Evolutionary conservation across 2,888 invertebrate genomes (phyloP).

Genomic region (Dryocosmus kuriphilus): DNA sequence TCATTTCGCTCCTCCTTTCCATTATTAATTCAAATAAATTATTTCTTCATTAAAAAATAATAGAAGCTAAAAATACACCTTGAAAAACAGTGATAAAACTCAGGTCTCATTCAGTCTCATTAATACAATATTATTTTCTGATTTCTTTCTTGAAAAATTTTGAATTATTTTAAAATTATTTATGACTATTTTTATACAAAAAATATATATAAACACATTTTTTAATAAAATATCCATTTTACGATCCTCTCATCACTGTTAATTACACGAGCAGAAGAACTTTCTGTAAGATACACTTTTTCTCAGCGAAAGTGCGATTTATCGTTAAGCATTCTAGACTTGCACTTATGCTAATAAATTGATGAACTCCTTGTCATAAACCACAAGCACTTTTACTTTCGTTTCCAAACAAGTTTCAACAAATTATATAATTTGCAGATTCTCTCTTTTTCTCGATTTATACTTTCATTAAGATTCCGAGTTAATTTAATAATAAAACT

Average conservation of each 20-base stretch:
- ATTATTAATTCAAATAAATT: background rate
- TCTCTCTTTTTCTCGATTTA: background rate
- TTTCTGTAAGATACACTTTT: constrained; percentile 34
- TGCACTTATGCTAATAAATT: constrained; percentile 18
- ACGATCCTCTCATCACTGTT: background rate
- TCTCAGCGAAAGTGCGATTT: constrained; percentile 25
- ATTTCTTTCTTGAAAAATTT: too few species aligned
- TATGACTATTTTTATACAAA: background rate
- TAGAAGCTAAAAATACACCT: too few species aligned
- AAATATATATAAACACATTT: background rate
- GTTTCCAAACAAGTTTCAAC: constrained; percentile 9
- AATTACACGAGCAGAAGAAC: background rate
- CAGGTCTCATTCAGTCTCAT: too few species aligned
- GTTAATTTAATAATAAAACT: background rate
- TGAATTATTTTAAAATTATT: too few species aligned
- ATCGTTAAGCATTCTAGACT: constrained; percentile 2
- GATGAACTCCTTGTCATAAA: constrained; percentile 14
- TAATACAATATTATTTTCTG: too few species aligned
- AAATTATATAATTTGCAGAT: constrained; percentile 19
- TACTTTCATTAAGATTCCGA: background rate
- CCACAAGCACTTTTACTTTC: constrained; percentile 27
- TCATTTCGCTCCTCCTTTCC: background rate
- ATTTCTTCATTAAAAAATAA: background rate
- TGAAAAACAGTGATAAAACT: too few species aligned
- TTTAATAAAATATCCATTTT: background rate